These are phyloP conservation scores for Bombus waltoni DNA, from an alignment of 1,140 invertebrate species.

Conservation along the genomic window DNA sequence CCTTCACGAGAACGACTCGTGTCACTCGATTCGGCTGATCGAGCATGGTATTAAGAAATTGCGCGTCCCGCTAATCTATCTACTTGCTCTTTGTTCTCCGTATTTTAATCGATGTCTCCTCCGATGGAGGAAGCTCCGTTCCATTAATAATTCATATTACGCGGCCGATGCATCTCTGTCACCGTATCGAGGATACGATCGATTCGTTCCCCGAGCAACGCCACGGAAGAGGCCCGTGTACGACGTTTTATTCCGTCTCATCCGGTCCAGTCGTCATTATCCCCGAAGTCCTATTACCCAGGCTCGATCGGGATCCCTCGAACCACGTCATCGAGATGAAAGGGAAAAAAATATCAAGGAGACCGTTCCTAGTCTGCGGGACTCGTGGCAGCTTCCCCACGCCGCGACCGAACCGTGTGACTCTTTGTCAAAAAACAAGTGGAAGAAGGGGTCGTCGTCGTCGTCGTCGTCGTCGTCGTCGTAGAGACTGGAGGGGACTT, in stretches of 20 bases:
- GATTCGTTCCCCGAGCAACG: constrained; percentile 28
- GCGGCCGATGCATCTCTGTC: neutral
- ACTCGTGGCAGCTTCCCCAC: neutral
- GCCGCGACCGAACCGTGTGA: constrained; percentile 16
- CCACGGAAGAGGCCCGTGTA: constrained; percentile 12
- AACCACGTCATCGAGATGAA: constrained; percentile 53
- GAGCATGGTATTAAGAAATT: neutral
- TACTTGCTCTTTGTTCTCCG: neutral
- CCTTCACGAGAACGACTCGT: neutral
- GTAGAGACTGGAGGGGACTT: neutral
- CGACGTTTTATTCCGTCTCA: constrained; percentile 46
- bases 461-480: neutral
- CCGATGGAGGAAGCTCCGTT: neutral
- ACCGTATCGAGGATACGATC: constrained; percentile 12
- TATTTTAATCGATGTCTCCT: constrained; percentile 6
- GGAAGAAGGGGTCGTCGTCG: constrained; percentile 2
- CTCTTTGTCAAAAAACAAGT: constrained; percentile 41
- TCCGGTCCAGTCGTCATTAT: constrained; percentile 43
- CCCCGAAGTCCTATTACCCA: constrained; percentile 31
- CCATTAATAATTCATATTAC: constrained; percentile 44
- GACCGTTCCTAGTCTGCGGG: neutral
- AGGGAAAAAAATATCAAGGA: constrained; percentile 26
- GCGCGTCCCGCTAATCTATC: neutral
- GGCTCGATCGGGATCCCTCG: constrained; percentile 48
- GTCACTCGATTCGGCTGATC: neutral